Percentiles rank a stretch among this genome's conserved stretches.
Conservation (phyloP, 2,888 invertebrate genomes). For the Zelleria hepariella region DNA sequence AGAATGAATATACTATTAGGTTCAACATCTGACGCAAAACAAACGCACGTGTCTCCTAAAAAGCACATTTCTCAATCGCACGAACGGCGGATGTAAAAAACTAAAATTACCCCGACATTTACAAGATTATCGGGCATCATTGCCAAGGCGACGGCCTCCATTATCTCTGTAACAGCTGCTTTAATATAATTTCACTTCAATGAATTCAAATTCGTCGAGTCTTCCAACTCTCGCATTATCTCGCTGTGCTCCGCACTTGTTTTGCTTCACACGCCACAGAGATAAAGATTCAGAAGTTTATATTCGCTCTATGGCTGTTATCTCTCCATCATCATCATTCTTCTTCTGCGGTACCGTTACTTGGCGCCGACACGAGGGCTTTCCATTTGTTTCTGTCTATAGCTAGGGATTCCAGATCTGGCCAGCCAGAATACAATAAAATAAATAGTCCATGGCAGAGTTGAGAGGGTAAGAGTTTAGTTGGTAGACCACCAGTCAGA, state of each 20-base stretch:
- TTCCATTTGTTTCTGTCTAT: too few species aligned
- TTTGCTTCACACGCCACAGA: neutral
- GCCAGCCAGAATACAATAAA: too few species aligned
- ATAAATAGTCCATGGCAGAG: too few species aligned
- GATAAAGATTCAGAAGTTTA: neutral
- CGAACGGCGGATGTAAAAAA: neutral
- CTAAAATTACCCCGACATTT: slow-evolving; percentile 7
- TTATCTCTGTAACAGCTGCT: slow-evolving; percentile 8
- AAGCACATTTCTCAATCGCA: neutral
- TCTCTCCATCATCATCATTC: too few species aligned
- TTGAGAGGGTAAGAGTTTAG: too few species aligned
- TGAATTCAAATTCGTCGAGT: neutral
- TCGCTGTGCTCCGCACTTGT: neutral
- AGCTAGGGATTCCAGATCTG: too few species aligned
- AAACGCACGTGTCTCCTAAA: neutral
- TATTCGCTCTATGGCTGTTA: too few species aligned
- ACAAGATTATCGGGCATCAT: slow-evolving; percentile 18
- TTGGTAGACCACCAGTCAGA: too few species aligned
- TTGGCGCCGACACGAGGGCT: too few species aligned
- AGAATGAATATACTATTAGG: neutral
- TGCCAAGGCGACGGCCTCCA: slow-evolving; percentile 17
- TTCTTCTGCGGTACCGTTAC: too few species aligned
- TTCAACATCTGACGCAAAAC: neutral
- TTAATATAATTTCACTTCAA: neutral
- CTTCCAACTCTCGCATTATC: neutral